Evolutionary conservation across 1,140 invertebrate genomes (phyloP).

Genomic region (Pollicipes pollicipes): DNA sequence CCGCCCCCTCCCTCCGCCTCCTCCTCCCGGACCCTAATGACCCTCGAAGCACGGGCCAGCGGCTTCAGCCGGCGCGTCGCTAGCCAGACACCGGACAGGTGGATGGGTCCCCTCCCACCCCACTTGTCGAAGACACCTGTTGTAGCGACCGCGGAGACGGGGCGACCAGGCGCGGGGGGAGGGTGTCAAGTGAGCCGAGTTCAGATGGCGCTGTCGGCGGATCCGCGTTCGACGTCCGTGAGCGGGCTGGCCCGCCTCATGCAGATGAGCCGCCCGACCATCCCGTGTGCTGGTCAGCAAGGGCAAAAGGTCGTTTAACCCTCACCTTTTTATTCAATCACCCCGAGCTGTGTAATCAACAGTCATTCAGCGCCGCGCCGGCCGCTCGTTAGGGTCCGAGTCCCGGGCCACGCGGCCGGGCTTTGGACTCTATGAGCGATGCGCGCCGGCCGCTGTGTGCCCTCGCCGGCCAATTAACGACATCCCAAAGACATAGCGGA

Average conservation of each 20-base stretch:
- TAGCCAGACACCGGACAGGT: neutral
- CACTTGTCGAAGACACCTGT: neutral
- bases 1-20: neutral
- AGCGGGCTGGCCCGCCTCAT: too few relatives aligned
- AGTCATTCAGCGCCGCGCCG: neutral
- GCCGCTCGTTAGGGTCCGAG: neutral
- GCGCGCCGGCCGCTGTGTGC: too few relatives aligned
- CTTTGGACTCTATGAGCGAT: neutral
- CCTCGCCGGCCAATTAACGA: neutral
- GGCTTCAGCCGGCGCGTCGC: neutral
- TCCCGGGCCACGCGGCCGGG: too few relatives aligned
- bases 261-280: neutral
- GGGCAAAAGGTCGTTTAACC: slow-evolving; percentile 1
- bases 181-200: neutral
- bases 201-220: too few relatives aligned
- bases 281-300: neutral
- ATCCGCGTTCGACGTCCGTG: too few relatives aligned
- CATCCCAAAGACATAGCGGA: neutral
- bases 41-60: too few relatives aligned
- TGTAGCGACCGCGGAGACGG: neutral
- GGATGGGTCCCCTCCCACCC: too few relatives aligned
- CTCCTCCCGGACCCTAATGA: too few relatives aligned
- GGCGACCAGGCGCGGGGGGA: too few relatives aligned
- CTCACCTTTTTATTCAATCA: slow-evolving; percentile 2
- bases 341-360: slow-evolving; percentile 1